Percentiles rank a stretch among this genome's conserved stretches.
Evolutionary conservation across 35 echinoderm and acorn worm genomes (phyloP).

Genomic region (Strongylocentrotus purpuratus): DNA sequence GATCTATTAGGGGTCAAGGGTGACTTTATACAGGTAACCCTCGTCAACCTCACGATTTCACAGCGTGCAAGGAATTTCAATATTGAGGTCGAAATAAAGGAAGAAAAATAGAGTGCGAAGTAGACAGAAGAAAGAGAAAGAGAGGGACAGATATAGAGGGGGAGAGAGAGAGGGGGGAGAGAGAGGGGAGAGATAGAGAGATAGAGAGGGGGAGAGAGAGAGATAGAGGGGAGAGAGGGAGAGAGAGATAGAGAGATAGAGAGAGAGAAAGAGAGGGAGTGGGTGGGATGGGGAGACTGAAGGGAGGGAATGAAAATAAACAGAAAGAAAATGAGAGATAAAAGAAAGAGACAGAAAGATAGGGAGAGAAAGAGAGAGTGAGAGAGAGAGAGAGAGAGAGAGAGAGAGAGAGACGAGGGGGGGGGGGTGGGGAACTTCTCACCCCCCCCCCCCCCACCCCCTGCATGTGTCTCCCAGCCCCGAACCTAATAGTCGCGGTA

Average conservation of each 20-base stretch:
- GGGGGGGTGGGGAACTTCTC: too few species aligned
- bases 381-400: too few species aligned
- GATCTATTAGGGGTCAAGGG: not conserved
- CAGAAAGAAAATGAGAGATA: too few species aligned
- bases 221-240: not conserved
- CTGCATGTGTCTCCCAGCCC: too few species aligned
- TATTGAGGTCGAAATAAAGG: not conserved
- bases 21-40: not conserved
- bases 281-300: too few species aligned
- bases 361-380: too few species aligned
- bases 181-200: not conserved
- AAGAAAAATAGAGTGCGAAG: not conserved
- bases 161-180: not conserved
- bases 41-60: not conserved
- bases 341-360: not conserved
- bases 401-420: too few species aligned
- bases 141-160: not conserved
- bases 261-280: not conserved
- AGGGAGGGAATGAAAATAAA: too few species aligned
- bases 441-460: too few species aligned
- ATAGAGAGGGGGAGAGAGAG: not conserved
- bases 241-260: not conserved
- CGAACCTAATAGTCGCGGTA: too few species aligned
- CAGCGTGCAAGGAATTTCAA: not conserved
- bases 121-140: not conserved